Base-by-base conservation (phyloP, 2,797 vertebrate species). In the Pseudocheirus occidentalis region DNA sequence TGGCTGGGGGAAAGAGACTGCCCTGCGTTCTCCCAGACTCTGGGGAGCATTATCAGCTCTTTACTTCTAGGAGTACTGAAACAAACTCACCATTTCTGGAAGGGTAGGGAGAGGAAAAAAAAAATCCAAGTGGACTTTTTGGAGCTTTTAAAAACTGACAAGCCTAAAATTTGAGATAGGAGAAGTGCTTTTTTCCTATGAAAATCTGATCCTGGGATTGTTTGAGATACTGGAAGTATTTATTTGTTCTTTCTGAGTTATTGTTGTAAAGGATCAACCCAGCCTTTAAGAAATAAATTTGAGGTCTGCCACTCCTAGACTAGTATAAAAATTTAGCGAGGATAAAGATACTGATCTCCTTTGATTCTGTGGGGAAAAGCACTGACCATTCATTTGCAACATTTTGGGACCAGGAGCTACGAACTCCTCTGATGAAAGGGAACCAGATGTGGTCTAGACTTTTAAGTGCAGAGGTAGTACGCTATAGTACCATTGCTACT, bases 331-430 rank as follows among this genome's bases (percentile, higher is more conserved):
- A 90, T 34, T 7, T 50, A 5, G 4, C 95, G 94, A 95, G 91
- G 89, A 92, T 0, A 46, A 87, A 87, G 40, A 87, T 87, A 87
- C 73, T 27, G 31, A 92, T 97, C 90, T 98, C 96, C 66, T 73
- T 90, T 93, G 29, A 73, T 97, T 96, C 95, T 58, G 29, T 57
- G 94, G 94, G 97, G 6, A 81, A 92, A 40, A 7, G 92, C 94
- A 31, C 14, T 54, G 24, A 95, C 50, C 66, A 55, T 87, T 52
- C 12, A 66, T 96, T 92, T 5, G 16, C 93, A 93, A 24, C 90
- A 62, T 31, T 66, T 93, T 1, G 0, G 50, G 55, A 94, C 94
- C 95, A 0, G 52, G 96, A 93, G n/a, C 56, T 27, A 46, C 2
- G 6, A 73, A 94, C 90, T 93, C 21, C 94, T 92, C 14, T 46